A percentile compares a stretch with the other conserved stretches of the same genome.
Evolutionary conservation across 2,113 vertebrate species (phyloP).

Genomic region (Bubalus kerabau): DNA sequence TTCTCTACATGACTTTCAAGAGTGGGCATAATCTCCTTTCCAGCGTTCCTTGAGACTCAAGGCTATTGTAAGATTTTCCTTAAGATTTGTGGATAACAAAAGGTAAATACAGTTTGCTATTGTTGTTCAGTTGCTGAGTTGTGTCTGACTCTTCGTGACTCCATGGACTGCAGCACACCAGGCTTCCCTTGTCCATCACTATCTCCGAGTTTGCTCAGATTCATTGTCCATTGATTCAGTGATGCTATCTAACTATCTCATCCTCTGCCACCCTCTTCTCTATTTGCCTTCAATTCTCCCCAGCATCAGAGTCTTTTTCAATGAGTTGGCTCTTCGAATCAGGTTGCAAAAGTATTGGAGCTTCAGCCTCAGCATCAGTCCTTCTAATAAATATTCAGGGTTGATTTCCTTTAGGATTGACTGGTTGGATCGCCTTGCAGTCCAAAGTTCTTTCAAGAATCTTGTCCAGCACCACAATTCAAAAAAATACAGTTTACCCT

Average conservation of each 20-base stretch:
- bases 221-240: not conserved
- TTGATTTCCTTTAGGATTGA: not conserved
- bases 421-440: not conserved
- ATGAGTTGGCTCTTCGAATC: not conserved
- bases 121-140: not conserved
- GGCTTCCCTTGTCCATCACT: not conserved
- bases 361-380: not conserved
- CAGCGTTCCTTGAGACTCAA: not conserved
- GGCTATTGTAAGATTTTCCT: not conserved
- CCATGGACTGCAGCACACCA: not conserved
- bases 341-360: not conserved
- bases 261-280: not conserved
- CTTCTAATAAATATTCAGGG: not conserved
- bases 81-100: not conserved
- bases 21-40: not conserved
- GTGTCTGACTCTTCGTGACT: not conserved
- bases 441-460: not conserved
- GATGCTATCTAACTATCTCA: not conserved
- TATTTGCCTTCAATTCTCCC: not conserved
- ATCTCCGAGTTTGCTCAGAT: not conserved
- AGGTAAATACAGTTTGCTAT: not conserved
- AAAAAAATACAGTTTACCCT: not conserved
- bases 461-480: not conserved
- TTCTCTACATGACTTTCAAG: not conserved
- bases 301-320: not conserved